Evolutionary conservation across 2,113 vertebrate genomes (phyloP), one percentile per base, ranked within the genome.

Genomic region (Channa maculata): DNA sequence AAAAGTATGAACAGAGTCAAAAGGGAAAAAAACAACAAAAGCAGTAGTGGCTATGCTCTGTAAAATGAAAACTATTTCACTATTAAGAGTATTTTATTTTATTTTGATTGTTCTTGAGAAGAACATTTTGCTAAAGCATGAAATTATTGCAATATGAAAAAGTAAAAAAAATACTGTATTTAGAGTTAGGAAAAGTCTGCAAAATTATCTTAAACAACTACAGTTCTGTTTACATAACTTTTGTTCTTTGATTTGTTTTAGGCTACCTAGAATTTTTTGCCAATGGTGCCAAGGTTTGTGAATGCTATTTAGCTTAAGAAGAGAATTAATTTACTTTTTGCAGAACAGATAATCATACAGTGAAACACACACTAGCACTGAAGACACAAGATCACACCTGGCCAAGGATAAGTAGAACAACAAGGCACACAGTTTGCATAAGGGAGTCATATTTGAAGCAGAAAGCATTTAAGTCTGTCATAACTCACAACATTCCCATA

Each of bases 51-150:
- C 96, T 98, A 98, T 96, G 97, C 96, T 98, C 97, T 99, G 96
- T 97, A 97, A 96, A 98, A 97, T 96, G 94, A 94, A 96, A 96
- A 97, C 95, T 97, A 98, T 97, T 99, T 99, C 97, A 99, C 96
- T 97, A 98, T 98, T 98, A 98, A 41, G 96, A 99, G 96, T 96
- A 98, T 96, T 98, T 99, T 97, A 97, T 95, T 98, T 99, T 98
- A 96, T 96, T 99, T 99, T 96, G 95, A 98, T 97, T 96, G 97
- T 99, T 98, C 97, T 96, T 95, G 93, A 97, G 95, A 96, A 96
- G 96, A 97, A 97, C 96, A 96, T 98, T 98, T 98, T 98, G 97
- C 97, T 98, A 96, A 97, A 97, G 97, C 97, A 99, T 99, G 98
- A 97, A 92, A 96, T 96, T 96, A 96, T 94, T 96, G 96, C 96